These are phyloP conservation scores for Kuschelorhynchus macadamiae DNA, from an alignment of 2,888 invertebrate genomes.

Conservation along the genomic window DNA sequence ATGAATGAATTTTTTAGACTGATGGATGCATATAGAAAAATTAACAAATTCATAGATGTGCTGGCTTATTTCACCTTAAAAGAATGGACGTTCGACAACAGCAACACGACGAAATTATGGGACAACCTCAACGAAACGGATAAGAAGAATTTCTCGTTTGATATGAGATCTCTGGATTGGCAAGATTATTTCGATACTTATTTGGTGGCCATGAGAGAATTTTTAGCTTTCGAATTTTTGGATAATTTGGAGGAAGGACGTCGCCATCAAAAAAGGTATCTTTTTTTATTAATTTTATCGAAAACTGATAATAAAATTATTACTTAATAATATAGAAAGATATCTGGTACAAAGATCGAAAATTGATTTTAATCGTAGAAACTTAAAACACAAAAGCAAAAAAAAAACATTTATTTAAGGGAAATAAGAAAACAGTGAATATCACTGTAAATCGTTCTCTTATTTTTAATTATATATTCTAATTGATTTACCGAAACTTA, in stretches of 20 bases:
- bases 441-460: too few species aligned
- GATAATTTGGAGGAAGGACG: conserved; percentile 36
- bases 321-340: too few species aligned
- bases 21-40: conserved; percentile 30
- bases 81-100: conserved; percentile 27
- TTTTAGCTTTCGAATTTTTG: conserved; percentile 21
- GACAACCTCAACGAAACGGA: conserved; percentile 28
- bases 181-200: conserved; percentile 34
- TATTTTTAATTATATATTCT: too few species aligned
- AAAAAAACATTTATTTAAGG: too few species aligned
- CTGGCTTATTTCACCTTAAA: conserved; percentile 30
- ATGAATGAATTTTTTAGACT: conserved; percentile 38
- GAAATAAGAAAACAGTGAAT: too few species aligned
- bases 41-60: conserved; percentile 14
- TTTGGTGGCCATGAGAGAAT: conserved; percentile 25
- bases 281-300: too few species aligned
- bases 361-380: too few species aligned
- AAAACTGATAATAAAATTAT: too few species aligned
- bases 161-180: conserved; percentile 38
- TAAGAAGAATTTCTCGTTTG: conserved; percentile 41
- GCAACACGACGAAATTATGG: conserved; percentile 32
- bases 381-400: too few species aligned
- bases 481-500: too few species aligned
- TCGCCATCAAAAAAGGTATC: conserved; percentile 13
- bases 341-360: too few species aligned